These are phyloP conservation scores for Ctena decussata DNA, from an alignment of 2,888 invertebrate genomes.

Conservation along the genomic window DNA sequence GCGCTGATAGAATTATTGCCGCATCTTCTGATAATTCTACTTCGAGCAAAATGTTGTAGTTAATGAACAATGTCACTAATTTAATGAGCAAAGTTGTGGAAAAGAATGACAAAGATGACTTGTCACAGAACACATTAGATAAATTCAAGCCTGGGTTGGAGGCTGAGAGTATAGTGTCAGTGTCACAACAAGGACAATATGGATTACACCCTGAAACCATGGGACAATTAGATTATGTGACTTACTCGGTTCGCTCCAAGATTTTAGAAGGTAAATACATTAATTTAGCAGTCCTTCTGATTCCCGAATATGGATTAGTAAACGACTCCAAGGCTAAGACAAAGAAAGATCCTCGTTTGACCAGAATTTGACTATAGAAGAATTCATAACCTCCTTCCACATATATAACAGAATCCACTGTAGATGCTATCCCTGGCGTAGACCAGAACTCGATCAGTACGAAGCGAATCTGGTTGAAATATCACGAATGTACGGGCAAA, in stretches of 20 bases:
- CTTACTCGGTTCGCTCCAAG: not conserved
- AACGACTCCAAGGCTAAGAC: not conserved
- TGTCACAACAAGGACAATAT: not conserved
- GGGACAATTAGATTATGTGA: not conserved
- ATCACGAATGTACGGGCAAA: not conserved
- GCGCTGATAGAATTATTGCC: not conserved
- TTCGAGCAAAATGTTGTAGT: too few relatives aligned
- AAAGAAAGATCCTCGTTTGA: not conserved
- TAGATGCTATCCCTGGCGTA: not conserved
- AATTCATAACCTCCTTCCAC: not conserved
- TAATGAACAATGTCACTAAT: too few relatives aligned
- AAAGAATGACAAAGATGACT: not conserved
- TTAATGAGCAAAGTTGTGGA: not conserved
- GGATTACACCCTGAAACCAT: not conserved
- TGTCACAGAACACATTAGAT: not conserved
- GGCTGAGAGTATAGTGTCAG: too few relatives aligned
- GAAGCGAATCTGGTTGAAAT: not conserved
- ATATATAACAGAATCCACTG: conserved; percentile 3
- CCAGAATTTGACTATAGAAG: not conserved
- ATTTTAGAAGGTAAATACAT: conserved; percentile 2
- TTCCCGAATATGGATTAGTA: not conserved
- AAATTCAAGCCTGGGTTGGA: not conserved
- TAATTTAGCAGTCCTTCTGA: not conserved
- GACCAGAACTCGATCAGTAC: not conserved
- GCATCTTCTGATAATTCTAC: too few relatives aligned